Evolutionary conservation across 2,888 invertebrate genomes (phyloP).

Genomic region (Agonopterix subpropinquella): DNA sequence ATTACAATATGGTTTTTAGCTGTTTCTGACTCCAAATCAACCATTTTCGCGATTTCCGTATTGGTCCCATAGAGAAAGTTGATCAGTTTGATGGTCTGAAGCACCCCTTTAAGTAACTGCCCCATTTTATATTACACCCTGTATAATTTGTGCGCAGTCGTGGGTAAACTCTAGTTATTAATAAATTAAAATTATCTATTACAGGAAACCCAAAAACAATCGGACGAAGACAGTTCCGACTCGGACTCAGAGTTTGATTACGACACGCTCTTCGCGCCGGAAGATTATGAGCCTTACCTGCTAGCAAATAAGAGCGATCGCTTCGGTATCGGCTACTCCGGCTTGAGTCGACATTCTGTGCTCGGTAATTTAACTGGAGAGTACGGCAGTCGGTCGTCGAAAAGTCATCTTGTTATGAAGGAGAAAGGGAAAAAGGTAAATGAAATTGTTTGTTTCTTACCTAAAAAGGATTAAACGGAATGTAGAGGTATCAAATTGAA

Average conservation of each 20-base stretch:
- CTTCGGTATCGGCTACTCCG: constrained; percentile 87
- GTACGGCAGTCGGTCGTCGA: constrained; percentile 31
- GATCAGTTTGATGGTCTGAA: too few species aligned
- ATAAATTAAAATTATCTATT: constrained; percentile 4
- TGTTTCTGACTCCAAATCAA: too few species aligned
- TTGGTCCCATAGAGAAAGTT: too few species aligned
- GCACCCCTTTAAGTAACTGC: too few species aligned
- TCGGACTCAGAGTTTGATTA: constrained; percentile 74
- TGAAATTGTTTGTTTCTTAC: not conserved
- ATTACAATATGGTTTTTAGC: too few species aligned
- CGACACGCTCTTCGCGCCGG: constrained; percentile 83
- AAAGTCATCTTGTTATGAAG: constrained; percentile 56
- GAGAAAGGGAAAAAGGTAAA: constrained; percentile 65
- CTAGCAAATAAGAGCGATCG: constrained; percentile 86
- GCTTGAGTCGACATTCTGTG: constrained; percentile 80
- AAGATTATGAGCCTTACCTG: constrained; percentile 86
- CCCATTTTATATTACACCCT: too few species aligned
- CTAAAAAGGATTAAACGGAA: too few species aligned
- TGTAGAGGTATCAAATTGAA: too few species aligned
- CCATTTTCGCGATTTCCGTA: too few species aligned
- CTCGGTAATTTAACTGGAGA: constrained; percentile 58
- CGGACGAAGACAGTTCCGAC: constrained; percentile 40
- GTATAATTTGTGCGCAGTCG: too few species aligned
- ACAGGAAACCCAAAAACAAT: constrained; percentile 30
- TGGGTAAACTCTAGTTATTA: too few species aligned